phyloP scores from a whole-genome alignment of 2,113 vertebrate species.

The Gavia stellata region DNA sequence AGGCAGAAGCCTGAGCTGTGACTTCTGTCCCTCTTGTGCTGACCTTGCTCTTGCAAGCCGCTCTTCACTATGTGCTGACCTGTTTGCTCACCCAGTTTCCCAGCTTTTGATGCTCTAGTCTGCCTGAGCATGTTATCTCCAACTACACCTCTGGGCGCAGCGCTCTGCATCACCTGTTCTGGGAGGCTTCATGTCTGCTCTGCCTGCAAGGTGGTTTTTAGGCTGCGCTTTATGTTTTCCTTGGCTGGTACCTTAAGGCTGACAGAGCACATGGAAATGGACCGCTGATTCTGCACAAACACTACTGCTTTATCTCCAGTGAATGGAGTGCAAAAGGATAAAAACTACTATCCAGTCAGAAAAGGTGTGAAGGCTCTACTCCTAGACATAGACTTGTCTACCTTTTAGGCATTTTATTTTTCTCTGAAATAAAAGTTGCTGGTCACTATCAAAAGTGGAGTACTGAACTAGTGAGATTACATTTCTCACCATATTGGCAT shows the following conservation, averaged over 20 bases:
- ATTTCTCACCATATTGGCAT: neutral
- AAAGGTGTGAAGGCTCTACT: neutral
- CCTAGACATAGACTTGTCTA: neutral
- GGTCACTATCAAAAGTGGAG: neutral
- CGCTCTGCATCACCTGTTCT: neutral
- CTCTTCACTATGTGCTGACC: neutral
- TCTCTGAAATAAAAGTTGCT: neutral
- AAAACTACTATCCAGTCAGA: neutral
- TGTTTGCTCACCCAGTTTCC: neutral
- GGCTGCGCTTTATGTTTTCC: neutral
- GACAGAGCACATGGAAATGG: neutral
- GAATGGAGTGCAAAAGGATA: neutral
- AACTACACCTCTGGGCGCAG: neutral
- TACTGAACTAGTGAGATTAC: neutral
- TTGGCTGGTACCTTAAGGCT: neutral
- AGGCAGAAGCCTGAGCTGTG: neutral
- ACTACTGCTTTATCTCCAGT: neutral
- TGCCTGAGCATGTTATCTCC: fast-evolving
- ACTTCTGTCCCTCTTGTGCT: neutral
- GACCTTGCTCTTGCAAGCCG: neutral
- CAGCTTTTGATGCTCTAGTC: neutral
- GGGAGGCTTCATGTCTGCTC: neutral
- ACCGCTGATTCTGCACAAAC: neutral
- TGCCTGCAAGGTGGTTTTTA: neutral
- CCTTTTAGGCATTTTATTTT: neutral